A percentile compares a stretch with the other conserved stretches of the same genome.
These are phyloP conservation scores for Muscicapa comitata DNA, from an alignment of 2,797 vertebrate genomes.

Conservation along the genomic window DNA sequence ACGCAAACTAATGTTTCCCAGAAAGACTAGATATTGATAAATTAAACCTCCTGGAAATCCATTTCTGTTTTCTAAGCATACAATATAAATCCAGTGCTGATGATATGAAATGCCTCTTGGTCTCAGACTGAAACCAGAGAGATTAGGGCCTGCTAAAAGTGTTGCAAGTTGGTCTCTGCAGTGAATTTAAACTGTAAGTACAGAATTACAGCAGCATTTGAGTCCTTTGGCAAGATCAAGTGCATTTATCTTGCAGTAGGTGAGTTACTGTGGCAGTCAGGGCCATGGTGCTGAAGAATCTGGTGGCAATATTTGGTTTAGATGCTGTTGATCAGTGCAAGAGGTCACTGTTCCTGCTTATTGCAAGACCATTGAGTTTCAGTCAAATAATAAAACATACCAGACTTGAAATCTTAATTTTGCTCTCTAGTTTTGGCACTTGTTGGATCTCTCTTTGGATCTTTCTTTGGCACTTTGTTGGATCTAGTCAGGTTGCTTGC, in stretches of 20 bases:
- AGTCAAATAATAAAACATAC: neutral
- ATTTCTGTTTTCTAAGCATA: constrained; percentile 41
- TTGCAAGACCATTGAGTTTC: neutral
- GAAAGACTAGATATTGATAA: constrained; percentile 59
- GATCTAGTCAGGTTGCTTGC: accelerated
- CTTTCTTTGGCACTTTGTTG: neutral
- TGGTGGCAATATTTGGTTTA: neutral
- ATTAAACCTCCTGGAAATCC: constrained; percentile 30
- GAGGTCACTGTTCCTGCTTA: neutral
- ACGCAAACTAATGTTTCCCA: constrained; percentile 55
- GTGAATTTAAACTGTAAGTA: neutral
- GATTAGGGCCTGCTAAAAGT: constrained; percentile 48
- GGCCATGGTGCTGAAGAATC: neutral
- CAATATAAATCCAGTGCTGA: constrained; percentile 24
- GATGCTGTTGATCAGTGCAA: neutral
- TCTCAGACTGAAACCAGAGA: constrained; percentile 45
- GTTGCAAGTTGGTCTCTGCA: neutral
- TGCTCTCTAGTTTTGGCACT: neutral
- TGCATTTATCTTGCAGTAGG: neutral
- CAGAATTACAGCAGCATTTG: neutral
- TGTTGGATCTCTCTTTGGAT: neutral
- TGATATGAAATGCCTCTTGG: constrained; percentile 30
- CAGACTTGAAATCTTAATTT: neutral
- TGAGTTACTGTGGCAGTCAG: neutral
- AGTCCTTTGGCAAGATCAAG: neutral